A percentile compares a stretch with the other conserved stretches of the same genome.
These are phyloP conservation scores for Glyptemys insculpta DNA, from an alignment of 2,797 vertebrate species.

Conservation along the genomic window DNA sequence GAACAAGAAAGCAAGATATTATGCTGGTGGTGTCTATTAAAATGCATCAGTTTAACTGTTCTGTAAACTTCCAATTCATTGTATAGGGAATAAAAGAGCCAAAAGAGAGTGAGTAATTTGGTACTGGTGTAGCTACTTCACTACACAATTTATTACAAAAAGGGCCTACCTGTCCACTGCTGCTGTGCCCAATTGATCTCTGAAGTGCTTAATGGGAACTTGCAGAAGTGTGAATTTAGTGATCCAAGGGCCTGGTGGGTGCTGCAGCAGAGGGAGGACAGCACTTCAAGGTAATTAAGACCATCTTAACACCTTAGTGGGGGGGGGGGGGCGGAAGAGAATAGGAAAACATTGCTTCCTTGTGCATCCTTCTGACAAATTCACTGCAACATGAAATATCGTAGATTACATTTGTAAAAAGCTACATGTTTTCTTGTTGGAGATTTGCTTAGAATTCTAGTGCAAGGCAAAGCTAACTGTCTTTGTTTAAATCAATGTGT, in stretches of 20 bases:
- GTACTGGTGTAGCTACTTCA: too few species aligned
- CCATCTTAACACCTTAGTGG: not conserved
- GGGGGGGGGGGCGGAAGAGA: not conserved
- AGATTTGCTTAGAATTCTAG: not conserved
- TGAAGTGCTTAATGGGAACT: slow-evolving; percentile 68
- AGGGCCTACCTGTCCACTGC: slow-evolving; percentile 66
- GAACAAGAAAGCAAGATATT: not conserved
- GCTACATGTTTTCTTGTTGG: not conserved
- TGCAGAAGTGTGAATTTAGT: slow-evolving; percentile 70
- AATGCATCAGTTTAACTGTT: not conserved
- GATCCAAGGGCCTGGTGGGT: slow-evolving; percentile 74
- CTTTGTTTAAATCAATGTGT: not conserved
- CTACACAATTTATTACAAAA: slow-evolving; percentile 27
- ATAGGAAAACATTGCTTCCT: slow-evolving; percentile 2
- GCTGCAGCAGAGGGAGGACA: slow-evolving; percentile 67
- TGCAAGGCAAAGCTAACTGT: not conserved
- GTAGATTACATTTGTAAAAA: not conserved
- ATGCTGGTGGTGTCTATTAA: not conserved
- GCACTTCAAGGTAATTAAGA: slow-evolving; percentile 61
- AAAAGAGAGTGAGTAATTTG: accelerated
- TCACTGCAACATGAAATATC: not conserved
- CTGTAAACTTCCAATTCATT: accelerated
- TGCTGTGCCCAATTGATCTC: slow-evolving; percentile 64
- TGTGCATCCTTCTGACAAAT: slow-evolving; percentile 2
- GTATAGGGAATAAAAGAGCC: accelerated